Percentiles rank a stretch among this genome's conserved stretches.
Evolutionary conservation across 2,888 invertebrate genomes (phyloP).

Genomic region (Octonoba sinensis): DNA sequence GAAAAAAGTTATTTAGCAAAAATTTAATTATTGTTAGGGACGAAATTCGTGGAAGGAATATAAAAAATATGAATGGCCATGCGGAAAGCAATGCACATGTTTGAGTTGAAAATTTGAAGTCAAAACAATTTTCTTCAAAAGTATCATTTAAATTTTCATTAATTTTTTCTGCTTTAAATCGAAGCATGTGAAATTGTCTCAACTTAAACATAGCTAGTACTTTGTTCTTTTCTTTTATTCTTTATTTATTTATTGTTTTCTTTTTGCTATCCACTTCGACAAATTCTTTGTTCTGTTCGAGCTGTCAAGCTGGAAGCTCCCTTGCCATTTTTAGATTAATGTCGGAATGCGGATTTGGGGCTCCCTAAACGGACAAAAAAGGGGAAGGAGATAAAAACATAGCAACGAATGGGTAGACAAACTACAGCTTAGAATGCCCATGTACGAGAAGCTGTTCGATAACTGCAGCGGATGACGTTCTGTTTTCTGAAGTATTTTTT

Average conservation of each 20-base stretch:
- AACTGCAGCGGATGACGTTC: constrained; percentile 9
- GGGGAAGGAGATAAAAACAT: constrained; percentile 31
- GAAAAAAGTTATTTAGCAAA: no score
- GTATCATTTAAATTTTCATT: no score
- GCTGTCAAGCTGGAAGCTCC: constrained; percentile 17
- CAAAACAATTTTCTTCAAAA: no score
- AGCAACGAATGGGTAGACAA: constrained; percentile 15
- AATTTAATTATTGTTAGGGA: no score
- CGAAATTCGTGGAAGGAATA: no score
- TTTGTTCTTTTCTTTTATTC: background rate
- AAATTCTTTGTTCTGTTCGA: constrained; percentile 7
- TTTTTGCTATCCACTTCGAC: background rate
- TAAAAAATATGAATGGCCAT: no score
- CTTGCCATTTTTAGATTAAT: constrained; percentile 41
- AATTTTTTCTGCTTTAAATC: no score
- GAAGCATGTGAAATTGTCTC: background rate
- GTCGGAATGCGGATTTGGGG: constrained; percentile 40
- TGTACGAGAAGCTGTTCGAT: constrained; percentile 11
- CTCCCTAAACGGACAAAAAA: constrained; percentile 19
- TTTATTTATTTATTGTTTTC: background rate
- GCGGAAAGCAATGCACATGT: no score
- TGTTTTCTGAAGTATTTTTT: no score
- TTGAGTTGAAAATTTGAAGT: no score
- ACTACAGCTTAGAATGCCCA: constrained; percentile 33
- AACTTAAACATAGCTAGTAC: background rate